Conservation (phyloP, 1,140 invertebrate genomes). For the Chionoecetes opilio region DNA sequence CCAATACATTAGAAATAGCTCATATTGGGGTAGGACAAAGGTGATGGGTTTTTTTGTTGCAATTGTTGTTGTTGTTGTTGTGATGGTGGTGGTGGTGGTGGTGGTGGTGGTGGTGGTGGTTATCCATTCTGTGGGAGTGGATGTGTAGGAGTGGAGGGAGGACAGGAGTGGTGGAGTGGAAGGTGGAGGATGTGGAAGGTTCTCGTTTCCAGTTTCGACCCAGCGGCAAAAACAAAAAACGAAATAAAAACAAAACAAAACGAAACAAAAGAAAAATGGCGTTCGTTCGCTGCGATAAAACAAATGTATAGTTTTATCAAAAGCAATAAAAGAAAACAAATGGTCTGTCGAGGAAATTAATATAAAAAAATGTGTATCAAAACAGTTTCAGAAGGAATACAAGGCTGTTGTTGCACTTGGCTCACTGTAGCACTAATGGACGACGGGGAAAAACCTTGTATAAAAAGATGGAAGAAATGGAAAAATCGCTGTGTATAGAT, state of each 20-base stretch:
- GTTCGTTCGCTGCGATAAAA: background rate
- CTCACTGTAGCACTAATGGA: background rate
- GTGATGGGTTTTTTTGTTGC: background rate
- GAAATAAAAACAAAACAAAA: background rate
- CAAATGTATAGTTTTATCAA: slow-evolving; percentile 20
- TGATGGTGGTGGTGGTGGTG: no score
- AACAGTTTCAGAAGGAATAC: background rate
- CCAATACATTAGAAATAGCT: background rate
- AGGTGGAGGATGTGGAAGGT: background rate
- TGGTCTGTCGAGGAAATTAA: background rate
- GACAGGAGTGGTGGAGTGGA: background rate
- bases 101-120: no score
- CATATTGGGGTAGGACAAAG: background rate
- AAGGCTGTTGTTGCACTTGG: background rate
- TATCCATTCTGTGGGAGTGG: background rate
- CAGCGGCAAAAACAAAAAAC: no score
- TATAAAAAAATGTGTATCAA: background rate
- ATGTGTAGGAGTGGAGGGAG: no score
- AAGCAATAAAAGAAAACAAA: slow-evolving; percentile 4
- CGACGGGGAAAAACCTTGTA: background rate
- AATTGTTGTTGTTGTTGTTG: slow-evolving; percentile 20
- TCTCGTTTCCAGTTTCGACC: no score
- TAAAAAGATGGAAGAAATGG: background rate
- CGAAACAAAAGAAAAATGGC: background rate
- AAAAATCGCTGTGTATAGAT: no score